These are phyloP conservation scores for Pionites leucogaster DNA, from an alignment of 2,113 vertebrate genomes.

Conservation along the genomic window DNA sequence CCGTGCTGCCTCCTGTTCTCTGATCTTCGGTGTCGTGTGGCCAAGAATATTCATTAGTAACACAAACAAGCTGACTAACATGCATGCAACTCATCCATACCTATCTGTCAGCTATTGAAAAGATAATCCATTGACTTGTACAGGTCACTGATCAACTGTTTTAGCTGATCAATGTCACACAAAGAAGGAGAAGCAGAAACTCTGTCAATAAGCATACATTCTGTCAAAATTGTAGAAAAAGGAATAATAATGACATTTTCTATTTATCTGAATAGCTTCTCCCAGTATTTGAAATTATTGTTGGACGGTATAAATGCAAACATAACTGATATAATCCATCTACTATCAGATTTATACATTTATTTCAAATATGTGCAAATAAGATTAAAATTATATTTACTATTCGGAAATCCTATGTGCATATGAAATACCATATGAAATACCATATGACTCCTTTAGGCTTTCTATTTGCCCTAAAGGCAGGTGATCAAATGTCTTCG, in stretches of 20 bases:
- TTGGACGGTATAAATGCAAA: neutral
- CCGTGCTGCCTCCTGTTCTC: neutral
- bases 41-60: slow-evolving; percentile 15
- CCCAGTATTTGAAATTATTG: neutral
- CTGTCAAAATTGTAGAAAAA: neutral
- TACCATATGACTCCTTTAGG: neutral
- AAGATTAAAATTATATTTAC: neutral
- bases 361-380: neutral
- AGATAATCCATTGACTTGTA: slow-evolving; percentile 55
- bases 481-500: neutral
- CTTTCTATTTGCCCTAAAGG: neutral
- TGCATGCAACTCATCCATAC: slow-evolving; percentile 9
- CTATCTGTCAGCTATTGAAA: slow-evolving; percentile 14
- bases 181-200: slow-evolving; percentile 30
- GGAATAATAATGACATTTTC: neutral
- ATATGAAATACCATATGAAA: neutral
- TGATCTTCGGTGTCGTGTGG: neutral
- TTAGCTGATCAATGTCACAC: neutral
- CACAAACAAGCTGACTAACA: neutral
- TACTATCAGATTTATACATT: neutral
- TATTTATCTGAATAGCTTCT: neutral
- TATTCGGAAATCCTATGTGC: neutral
- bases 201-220: neutral
- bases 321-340: neutral
- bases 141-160: slow-evolving; percentile 46